phyloP scores from a whole-genome alignment of 2,113 vertebrate genomes.

The Pygoscelis antarcticus region DNA sequence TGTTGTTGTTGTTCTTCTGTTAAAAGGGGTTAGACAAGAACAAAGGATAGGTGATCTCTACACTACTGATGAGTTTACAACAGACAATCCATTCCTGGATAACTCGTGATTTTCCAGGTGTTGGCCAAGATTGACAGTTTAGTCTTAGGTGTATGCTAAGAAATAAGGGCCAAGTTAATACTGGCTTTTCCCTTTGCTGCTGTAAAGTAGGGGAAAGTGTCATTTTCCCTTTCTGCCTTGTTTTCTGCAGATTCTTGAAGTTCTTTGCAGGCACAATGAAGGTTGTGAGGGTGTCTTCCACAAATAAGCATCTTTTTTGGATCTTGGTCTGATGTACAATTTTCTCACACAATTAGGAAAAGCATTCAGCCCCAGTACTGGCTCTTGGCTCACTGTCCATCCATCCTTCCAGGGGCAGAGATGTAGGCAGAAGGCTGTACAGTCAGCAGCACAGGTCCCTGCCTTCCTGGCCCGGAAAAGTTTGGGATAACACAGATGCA shows the following conservation, averaged over 20 bases:
- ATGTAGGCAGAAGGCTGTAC: not conserved
- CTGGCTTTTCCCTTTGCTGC: not conserved
- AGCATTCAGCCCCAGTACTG: not conserved
- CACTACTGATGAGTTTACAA: not conserved
- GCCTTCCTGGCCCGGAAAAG: not conserved
- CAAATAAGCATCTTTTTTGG: not conserved
- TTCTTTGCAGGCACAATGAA: not conserved
- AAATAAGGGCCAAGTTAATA: not conserved
- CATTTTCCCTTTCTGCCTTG: not conserved
- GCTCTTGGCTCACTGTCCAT: not conserved
- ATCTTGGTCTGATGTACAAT: not conserved
- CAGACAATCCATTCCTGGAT: not conserved
- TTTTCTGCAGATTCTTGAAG: not conserved
- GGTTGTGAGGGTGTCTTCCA: not conserved
- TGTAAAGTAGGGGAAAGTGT: not conserved
- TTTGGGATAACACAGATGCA: not conserved
- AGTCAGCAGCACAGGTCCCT: not conserved
- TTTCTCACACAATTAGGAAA: not conserved
- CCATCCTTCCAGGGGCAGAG: not conserved
- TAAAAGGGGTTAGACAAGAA: not conserved
- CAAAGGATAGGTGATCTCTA: not conserved
- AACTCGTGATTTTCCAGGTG: not conserved
- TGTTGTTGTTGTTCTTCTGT: not conserved
- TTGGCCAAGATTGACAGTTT: not conserved
- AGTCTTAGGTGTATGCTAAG: not conserved